A percentile compares a stretch with the other conserved stretches of the same genome.
Conservation (phyloP, 2,113 vertebrate genomes). For the Corythoichthys haematopterus region DNA sequence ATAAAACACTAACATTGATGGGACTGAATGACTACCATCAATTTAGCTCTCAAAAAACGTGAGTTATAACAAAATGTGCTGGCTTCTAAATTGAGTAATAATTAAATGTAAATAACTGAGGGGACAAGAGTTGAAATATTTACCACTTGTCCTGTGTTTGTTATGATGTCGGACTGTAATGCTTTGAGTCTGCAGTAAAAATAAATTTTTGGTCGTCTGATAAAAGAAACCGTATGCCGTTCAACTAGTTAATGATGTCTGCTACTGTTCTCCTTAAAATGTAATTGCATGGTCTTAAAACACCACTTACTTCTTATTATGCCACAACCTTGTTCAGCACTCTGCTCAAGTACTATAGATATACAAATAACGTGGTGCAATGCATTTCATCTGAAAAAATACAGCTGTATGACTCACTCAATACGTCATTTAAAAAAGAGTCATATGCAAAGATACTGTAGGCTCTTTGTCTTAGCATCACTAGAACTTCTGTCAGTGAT, state of each 20-base stretch:
- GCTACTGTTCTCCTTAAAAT: background rate
- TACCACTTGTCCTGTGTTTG: background rate
- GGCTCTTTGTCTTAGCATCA: background rate
- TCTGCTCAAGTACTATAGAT: background rate
- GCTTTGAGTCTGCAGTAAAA: background rate
- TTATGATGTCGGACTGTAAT: background rate
- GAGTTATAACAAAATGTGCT: too few relatives aligned
- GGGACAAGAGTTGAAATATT: background rate
- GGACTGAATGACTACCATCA: too few relatives aligned
- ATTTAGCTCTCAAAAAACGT: too few relatives aligned
- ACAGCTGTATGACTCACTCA: slow-evolving; percentile 38
- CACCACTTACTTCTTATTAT: background rate
- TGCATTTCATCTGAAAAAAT: slow-evolving; percentile 37
- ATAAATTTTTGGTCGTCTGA: background rate
- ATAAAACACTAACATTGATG: too few relatives aligned
- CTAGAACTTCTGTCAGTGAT: too few relatives aligned
- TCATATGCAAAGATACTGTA: slow-evolving; percentile 2
- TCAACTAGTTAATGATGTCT: background rate
- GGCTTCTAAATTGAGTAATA: too few relatives aligned
- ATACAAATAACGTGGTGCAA: slow-evolving; percentile 48
- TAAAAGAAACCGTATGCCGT: background rate
- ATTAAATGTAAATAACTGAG: too few relatives aligned
- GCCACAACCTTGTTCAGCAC: background rate
- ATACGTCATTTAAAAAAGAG: slow-evolving; percentile 8
- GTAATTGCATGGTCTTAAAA: background rate